Evolutionary conservation across 1,140 invertebrate species (phyloP).

Genomic region (Tetramorium simillimum): DNA sequence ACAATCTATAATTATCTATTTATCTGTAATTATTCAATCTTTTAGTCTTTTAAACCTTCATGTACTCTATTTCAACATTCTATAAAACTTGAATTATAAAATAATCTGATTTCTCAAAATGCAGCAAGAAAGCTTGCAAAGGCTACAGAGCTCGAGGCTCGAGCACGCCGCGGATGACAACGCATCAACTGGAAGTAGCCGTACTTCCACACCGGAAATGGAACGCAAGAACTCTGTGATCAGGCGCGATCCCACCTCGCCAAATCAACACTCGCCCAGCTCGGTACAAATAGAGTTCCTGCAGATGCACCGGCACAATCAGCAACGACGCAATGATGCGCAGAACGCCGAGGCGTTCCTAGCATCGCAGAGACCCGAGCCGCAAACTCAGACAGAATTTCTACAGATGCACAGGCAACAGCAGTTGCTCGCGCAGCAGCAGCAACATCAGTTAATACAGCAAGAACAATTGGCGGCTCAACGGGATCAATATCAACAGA

Average conservation of each 20-base stretch:
- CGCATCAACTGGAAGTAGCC: conserved; percentile 83
- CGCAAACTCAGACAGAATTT: conserved; percentile 76
- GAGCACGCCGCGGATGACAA: conserved; percentile 80
- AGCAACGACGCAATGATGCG: conserved; percentile 73
- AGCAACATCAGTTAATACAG: conserved; percentile 74
- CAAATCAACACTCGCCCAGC: conserved; percentile 70
- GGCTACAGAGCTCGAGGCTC: conserved; percentile 75
- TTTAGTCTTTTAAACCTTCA: conserved; percentile 43
- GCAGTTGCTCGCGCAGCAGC: conserved; percentile 73
- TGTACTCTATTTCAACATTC: neutral
- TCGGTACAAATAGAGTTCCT: conserved; percentile 81
- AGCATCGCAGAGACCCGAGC: conserved; percentile 68
- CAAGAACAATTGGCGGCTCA: conserved; percentile 75
- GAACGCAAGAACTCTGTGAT: conserved; percentile 84
- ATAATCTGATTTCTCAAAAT: neutral
- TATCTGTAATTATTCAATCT: conserved; percentile 3
- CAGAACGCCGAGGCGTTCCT: conserved; percentile 70
- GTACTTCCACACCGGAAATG: conserved; percentile 85
- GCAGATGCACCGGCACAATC: conserved; percentile 80
- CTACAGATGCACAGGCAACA: conserved; percentile 80
- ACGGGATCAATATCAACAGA: conserved; percentile 74
- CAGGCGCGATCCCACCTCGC: conserved; percentile 75
- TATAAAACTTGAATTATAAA: neutral
- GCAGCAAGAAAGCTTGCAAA: conserved; percentile 81
- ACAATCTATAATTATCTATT: neutral